Base-by-base conservation (phyloP, 2,797 vertebrate genomes). In the Anomalospiza imberbis region DNA sequence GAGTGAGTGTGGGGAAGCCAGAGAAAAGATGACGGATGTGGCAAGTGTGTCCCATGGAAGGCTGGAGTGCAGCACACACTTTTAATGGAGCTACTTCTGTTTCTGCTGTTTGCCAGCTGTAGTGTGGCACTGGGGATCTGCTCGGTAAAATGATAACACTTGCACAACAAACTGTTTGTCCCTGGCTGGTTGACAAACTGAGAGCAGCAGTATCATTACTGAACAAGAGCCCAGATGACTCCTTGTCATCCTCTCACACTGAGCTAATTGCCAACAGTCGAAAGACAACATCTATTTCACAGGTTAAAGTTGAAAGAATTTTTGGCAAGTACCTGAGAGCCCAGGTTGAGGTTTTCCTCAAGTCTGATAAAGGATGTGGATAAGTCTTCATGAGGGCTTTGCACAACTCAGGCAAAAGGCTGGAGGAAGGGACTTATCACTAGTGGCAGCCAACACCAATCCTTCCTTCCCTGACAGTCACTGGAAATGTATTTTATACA, bases 91-190 rank as follows among this genome's bases (percentile, higher is more conserved):
- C 53, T 85, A 6, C 75, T 94, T 87, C 72, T 95, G 61, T 60
- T 77, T 94, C 89, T 95, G 72, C 70, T 91, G 44, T 55, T 93
- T 91, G 94, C 91, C 95, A 95, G 93, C 84, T 92, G 78, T 85
- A 91, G 92, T 85, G 92, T 89, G 95, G 93, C 93, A 55, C 87
- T 55, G 78, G 94, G 91, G 87, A 96, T 92, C 81, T 95, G 93
- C 79, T 95, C 58, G 54, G 84, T 38, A 55, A 80, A 95, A 89
- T 48, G 89, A 5, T 80, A 94, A 91, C 81, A 53, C 86, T 96
- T 83, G 50, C 91, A 85, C 89, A 92, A 80, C 81, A 95, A 94
- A 94, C 70, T 81, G 78, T 76, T 94, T 94, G 95, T 95, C 75
- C 94, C 80, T 95, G 94, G 91, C 86, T 83, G 65, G 81, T 38